These are phyloP conservation scores for Vespertilio murinus DNA, from an alignment of 2,797 vertebrate species.

Conservation along the genomic window DNA sequence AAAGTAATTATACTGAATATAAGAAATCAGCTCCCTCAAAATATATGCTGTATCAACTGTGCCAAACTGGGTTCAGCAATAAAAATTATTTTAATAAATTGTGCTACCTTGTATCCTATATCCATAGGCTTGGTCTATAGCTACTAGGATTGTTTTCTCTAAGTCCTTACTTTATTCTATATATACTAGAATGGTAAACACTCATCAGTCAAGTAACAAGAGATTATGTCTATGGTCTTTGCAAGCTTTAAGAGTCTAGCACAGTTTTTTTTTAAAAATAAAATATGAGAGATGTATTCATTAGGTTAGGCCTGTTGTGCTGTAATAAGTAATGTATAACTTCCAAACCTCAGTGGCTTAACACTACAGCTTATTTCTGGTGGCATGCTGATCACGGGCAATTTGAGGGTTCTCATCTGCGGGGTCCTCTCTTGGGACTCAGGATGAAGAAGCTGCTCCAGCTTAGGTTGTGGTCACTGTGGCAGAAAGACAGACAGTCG, in stretches of 20 bases:
- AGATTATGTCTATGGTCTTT: neutral
- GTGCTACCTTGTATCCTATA: neutral
- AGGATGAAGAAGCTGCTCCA: neutral
- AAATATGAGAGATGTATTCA: neutral
- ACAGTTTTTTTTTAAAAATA: neutral
- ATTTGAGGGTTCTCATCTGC: neutral
- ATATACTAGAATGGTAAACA: neutral
- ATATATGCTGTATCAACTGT: neutral
- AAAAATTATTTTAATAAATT: too few relatives aligned
- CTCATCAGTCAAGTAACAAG: neutral
- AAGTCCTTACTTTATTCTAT: neutral
- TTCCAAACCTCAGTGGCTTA: neutral
- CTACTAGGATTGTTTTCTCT: neutral
- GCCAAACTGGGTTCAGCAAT: too few relatives aligned
- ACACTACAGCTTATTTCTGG: neutral
- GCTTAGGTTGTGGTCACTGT: neutral
- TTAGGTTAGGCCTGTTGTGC: neutral
- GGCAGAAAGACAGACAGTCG: neutral
- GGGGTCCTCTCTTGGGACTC: neutral
- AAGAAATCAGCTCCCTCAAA: neutral
- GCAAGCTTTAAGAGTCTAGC: neutral
- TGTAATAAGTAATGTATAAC: neutral
- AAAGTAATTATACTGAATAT: neutral
- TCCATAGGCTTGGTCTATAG: neutral
- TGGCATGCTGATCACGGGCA: neutral